Percentiles rank a stretch among this genome's conserved stretches.
Evolutionary conservation across 2,113 vertebrate genomes (phyloP).

Genomic region (Reinhardtius hippoglossoides): DNA sequence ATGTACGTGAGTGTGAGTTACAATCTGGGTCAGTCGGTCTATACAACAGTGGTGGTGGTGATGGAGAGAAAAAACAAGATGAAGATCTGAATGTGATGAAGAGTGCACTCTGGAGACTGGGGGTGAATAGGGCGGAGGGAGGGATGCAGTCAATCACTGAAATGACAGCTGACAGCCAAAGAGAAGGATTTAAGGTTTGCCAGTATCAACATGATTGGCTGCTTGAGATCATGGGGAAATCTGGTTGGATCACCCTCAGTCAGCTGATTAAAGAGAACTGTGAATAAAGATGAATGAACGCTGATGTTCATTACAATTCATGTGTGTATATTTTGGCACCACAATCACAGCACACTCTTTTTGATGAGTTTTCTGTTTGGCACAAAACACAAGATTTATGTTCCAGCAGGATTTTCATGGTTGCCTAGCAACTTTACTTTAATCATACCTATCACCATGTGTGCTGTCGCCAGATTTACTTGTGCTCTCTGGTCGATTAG

Average conservation of each 20-base stretch:
- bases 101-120: background rate
- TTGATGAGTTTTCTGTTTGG: background rate
- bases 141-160: background rate
- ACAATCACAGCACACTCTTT: background rate
- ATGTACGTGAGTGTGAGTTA: too few relatives aligned
- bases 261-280: background rate
- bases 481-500: background rate
- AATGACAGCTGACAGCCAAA: background rate
- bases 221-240: background rate
- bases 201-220: background rate
- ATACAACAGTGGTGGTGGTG: background rate
- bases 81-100: background rate
- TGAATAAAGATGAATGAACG: background rate
- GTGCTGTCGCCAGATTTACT: background rate
- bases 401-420: background rate
- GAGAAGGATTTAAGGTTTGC: background rate
- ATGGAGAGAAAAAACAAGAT: background rate
- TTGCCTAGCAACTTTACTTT: slow-evolving; percentile 4
- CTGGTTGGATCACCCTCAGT: background rate
- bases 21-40: too few relatives aligned
- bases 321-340: background rate
- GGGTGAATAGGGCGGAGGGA: background rate
- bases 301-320: background rate
- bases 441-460: background rate
- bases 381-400: background rate